These are phyloP conservation scores for Scrobipalpa costella DNA, from an alignment of 2,888 invertebrate species.

Conservation along the genomic window DNA sequence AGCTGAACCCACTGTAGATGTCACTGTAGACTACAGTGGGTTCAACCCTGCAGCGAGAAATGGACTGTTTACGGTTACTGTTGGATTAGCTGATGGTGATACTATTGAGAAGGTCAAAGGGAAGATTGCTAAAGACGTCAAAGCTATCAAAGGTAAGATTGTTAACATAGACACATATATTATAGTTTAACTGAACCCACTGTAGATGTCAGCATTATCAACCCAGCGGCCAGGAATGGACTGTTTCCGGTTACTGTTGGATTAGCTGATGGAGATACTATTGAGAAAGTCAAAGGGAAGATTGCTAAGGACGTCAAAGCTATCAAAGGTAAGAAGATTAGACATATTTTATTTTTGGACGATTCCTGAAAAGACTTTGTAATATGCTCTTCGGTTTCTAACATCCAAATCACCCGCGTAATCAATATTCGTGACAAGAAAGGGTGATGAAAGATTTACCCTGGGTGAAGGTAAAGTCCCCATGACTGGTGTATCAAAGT, in stretches of 20 bases:
- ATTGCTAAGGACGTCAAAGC: slow-evolving; percentile 84
- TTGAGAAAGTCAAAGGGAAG: slow-evolving; percentile 83
- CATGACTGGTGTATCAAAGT: no score
- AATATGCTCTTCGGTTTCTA: no score
- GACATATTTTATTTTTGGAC: no score
- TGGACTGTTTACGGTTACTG: slow-evolving; percentile 86
- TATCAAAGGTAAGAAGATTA: slow-evolving; percentile 52
- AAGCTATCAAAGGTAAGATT: slow-evolving; percentile 84
- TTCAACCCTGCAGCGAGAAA: slow-evolving; percentile 90
- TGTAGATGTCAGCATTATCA: slow-evolving; percentile 84
- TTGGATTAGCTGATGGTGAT: slow-evolving; percentile 88
- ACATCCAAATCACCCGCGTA: no score
- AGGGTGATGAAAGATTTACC: no score
- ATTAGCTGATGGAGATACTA: slow-evolving; percentile 87
- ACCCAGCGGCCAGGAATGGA: slow-evolving; percentile 89
- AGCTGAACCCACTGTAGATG: slow-evolving; percentile 84
- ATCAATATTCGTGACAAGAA: no score
- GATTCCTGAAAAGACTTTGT: no score
- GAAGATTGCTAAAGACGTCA: slow-evolving; percentile 85
- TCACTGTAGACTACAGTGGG: no score
- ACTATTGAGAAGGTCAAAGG: slow-evolving; percentile 83
- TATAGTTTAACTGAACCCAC: slow-evolving; percentile 85
- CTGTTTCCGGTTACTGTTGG: slow-evolving; percentile 86
- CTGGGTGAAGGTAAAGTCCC: no score
- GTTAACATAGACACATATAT: slow-evolving; percentile 5